Base-by-base conservation (phyloP, 1,140 invertebrate genomes). In the Sesamia nonagrioides region DNA sequence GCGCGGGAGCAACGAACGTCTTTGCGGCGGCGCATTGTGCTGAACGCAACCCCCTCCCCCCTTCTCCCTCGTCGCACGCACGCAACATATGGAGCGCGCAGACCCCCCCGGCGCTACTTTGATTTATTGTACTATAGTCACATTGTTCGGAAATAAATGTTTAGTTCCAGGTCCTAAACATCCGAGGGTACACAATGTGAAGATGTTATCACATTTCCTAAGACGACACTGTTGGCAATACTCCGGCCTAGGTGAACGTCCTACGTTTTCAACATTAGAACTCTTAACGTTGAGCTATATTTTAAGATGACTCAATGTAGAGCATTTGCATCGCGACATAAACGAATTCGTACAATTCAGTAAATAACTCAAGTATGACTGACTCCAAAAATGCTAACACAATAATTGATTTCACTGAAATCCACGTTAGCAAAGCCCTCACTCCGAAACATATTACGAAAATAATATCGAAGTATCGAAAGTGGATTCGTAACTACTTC, bases 1-100 rank as follows among this genome's bases (percentile, higher is more conserved):
- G 88, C 84, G 92, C 90, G 90, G 91, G 92, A 88, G 89, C 92
- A 94, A 93, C 92, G 92, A 94, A 94, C 92, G 92, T 94, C 92
- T 94, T 94, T 94, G 92, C 91, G 78, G 75, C 71, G 79, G 79
- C 74, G 82, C 78, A 82, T 86, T 83, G 82, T 84, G 83, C 83
- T 78, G 83, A 86, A 84, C 90, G 86, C 85, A 85, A 78, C 84
- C 84, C 83, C 84, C 78, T 56, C 83, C 56, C 80, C 68, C 82
- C 69, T 77, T 61, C 9, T 60, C 86, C 81, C 68, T 84, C 21
- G 33, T 27, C 42, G 56, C 74, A 81, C 79, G 79, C 79, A 77
- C 58, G 60, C 50, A 73, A 63, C 33, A 73, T 74, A 77, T 58
- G 75, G 79, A 81, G 79, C 40, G 79, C 13, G 35, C 42, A 61